These are phyloP conservation scores for Saxidomus purpurata DNA, from an alignment of 1,140 invertebrate genomes.

Conservation along the genomic window DNA sequence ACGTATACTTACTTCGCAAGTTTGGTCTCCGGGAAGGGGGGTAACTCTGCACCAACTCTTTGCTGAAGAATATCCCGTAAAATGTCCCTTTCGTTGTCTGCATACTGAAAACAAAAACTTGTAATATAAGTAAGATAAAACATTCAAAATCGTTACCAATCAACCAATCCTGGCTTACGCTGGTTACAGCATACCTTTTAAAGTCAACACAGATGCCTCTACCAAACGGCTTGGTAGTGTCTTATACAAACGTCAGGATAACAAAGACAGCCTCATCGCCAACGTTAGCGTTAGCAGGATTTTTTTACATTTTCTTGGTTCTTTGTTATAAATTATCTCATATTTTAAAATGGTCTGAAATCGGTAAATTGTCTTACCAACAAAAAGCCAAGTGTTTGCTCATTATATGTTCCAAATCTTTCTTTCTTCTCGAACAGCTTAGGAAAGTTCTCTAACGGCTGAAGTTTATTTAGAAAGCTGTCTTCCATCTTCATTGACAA, in stretches of 20 bases:
- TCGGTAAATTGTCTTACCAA: slow-evolving; percentile 75
- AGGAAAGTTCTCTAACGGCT: slow-evolving; percentile 80
- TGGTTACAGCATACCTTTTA: no score
- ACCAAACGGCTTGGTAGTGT: no score
- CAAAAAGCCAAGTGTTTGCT: slow-evolving; percentile 82
- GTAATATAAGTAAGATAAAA: no score
- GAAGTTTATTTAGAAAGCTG: slow-evolving; percentile 81
- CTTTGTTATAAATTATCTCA: no score
- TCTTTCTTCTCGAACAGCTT: slow-evolving; percentile 77
- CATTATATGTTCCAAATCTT: slow-evolving; percentile 79
- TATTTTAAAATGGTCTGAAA: no score
- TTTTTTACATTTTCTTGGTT: no score
- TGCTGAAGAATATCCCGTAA: slow-evolving; percentile 78
- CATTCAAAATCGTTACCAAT: background rate
- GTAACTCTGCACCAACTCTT: slow-evolving; percentile 73
- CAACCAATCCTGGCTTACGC: no score
- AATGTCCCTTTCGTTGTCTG: slow-evolving; percentile 81
- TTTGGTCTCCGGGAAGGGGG: slow-evolving; percentile 77
- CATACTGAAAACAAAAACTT: slow-evolving; percentile 39
- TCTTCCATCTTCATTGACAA: slow-evolving; percentile 82
- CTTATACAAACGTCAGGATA: no score
- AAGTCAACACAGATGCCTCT: no score
- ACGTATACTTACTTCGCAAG: slow-evolving; percentile 74
- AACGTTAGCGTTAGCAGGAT: no score
- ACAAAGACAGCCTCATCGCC: no score